Base-by-base conservation (phyloP, 2,888 invertebrate species). In the Pseudanteris insignis region DNA sequence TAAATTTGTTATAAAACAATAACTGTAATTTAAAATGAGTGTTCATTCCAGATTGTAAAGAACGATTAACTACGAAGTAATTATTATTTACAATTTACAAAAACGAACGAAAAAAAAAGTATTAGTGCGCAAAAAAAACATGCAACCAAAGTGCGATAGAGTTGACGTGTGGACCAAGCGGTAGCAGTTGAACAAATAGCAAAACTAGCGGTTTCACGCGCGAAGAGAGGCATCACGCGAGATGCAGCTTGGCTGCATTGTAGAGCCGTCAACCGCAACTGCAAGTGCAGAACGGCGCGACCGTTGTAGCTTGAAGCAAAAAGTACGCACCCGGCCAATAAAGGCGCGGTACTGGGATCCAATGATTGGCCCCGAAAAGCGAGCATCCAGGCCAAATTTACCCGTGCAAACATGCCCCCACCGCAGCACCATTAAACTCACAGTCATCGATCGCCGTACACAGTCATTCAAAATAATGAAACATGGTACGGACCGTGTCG, bases 231-330 rank as follows among this genome's bases (percentile, higher is more conserved):
- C 43, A 41, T 47, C 51, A 51, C 55, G 38, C 55, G 57, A 48
- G 47, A 32, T 21, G 40, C 36, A 25, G 71, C 70, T 73, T 69
- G 64, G 66, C 65, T 67, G 69, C 68, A 73, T 73, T 74, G 73
- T 73, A 60, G 37, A 64, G 59, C 64, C 69, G 67, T 67, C 70
- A 67, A 74, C 73, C 72, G 66, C 73, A 74, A 72, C 73, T 70
- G 70, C 68, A 65, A 71, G 70, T 71, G 68, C 65, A 60, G 67
- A 65, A 63, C 67, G 38, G 25, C 65, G 65, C 66, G 62, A 21
- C 26, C 53, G 13, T 29, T 24, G 47, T 40, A 50, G 37, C 29
- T 28, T 28, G 50, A 47, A 46, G 46, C 40, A 46, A 59, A 48
- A 59, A 51, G 55, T 63, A 43, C 40, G 29, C 41, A 12, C 34